These are phyloP conservation scores for Tromatobia lineatoria DNA, from an alignment of 2,888 invertebrate species.

Conservation along the genomic window DNA sequence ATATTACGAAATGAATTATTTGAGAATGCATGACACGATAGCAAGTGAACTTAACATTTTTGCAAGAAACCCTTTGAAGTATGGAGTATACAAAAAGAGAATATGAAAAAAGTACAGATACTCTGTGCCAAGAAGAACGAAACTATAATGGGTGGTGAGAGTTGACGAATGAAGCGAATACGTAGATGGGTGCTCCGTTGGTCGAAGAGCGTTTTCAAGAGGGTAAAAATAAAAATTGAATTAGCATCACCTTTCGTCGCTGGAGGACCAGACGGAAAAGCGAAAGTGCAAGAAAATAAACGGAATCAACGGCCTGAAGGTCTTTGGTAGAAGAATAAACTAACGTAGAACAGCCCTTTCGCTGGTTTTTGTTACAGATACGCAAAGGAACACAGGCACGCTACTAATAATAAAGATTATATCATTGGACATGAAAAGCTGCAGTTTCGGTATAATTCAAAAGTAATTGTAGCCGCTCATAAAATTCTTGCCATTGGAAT, in stretches of 20 bases:
- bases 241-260: too few relatives aligned
- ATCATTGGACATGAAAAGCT: not conserved
- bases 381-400: not conserved
- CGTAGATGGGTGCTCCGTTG: too few relatives aligned
- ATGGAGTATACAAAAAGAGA: not conserved
- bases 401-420: not conserved
- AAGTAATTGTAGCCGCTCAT: not conserved
- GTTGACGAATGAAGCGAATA: too few relatives aligned
- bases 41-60: not conserved
- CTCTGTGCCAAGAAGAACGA: not conserved
- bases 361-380: not conserved
- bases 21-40: not conserved
- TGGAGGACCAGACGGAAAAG: constrained; percentile 41
- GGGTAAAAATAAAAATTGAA: too few relatives aligned
- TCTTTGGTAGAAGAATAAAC: too few relatives aligned
- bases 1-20: not conserved
- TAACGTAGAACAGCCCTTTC: not conserved
- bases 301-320: constrained; percentile 70
- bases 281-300: not conserved
- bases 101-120: not conserved
- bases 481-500: not conserved
- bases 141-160: not conserved
- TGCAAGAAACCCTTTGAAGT: not conserved
- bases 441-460: not conserved
- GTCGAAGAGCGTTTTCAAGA: too few relatives aligned